Percentiles rank a stretch among this genome's conserved stretches.
Evolutionary conservation across 2,113 vertebrate species (phyloP).

Genomic region (Hemiscyllium ocellatum): DNA sequence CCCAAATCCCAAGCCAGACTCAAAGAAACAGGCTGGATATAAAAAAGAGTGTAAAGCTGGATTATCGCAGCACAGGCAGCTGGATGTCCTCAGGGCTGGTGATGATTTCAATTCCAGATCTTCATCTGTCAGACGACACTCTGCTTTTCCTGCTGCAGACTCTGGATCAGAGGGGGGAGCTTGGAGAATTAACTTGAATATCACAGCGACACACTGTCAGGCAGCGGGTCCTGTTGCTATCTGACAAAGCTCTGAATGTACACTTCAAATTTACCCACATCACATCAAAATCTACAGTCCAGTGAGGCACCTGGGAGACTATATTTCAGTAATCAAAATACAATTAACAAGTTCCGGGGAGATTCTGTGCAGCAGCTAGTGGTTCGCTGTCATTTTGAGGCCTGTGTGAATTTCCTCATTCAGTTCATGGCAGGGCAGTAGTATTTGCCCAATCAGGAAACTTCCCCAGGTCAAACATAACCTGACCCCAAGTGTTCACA

Average conservation of each 20-base stretch:
- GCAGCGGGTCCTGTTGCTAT: not conserved
- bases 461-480: not conserved
- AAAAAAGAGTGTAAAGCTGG: too few species aligned
- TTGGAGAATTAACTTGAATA: not conserved
- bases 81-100: too few species aligned
- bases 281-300: not conserved
- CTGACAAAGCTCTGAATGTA: not conserved
- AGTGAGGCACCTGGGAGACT: not conserved
- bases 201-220: not conserved
- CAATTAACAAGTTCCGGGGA: too few species aligned
- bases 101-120: too few species aligned
- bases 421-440: not conserved
- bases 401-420: constrained; percentile 30
- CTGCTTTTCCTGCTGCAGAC: not conserved
- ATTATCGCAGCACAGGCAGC: too few species aligned
- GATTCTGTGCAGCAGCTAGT: not conserved
- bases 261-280: not conserved
- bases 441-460: not conserved
- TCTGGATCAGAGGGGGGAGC: not conserved
- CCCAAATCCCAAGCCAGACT: too few species aligned
- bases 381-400: not conserved
- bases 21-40: too few species aligned
- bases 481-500: constrained; percentile 30
- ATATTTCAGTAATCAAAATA: not conserved
- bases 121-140: too few species aligned